Evolutionary conservation across 2,888 invertebrate species (phyloP).

Genomic region (Andrena dorsata): DNA sequence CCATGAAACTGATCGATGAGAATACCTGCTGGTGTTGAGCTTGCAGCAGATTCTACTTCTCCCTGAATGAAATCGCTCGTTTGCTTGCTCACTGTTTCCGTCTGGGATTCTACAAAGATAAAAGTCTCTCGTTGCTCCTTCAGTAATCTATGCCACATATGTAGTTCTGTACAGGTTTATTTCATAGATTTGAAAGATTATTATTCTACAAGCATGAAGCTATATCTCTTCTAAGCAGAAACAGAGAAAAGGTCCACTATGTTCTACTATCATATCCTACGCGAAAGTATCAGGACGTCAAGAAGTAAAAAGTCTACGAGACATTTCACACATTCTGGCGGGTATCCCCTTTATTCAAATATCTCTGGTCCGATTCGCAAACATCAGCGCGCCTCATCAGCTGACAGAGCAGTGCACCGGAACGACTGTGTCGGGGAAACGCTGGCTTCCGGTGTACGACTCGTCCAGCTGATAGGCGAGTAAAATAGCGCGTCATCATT

Average conservation of each 20-base stretch:
- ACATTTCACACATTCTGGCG: neutral
- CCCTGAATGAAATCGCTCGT: slow-evolving; percentile 49
- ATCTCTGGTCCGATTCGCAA: neutral
- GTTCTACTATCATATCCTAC: no score
- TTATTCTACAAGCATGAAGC: neutral
- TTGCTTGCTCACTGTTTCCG: neutral
- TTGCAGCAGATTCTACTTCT: slow-evolving; percentile 28
- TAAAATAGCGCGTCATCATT: slow-evolving; percentile 77
- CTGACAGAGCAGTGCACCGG: slow-evolving; percentile 27
- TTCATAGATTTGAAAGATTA: no score
- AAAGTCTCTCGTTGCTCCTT: neutral
- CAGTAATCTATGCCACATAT: neutral
- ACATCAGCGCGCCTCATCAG: slow-evolving; percentile 12
- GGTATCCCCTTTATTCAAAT: slow-evolving; percentile 39
- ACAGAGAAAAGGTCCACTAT: no score
- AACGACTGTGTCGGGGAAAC: slow-evolving; percentile 39
- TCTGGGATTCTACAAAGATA: slow-evolving; percentile 33
- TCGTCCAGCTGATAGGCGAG: slow-evolving; percentile 80
- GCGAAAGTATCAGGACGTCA: slow-evolving; percentile 1
- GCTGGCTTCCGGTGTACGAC: slow-evolving; percentile 75
- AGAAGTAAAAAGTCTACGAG: slow-evolving; percentile 27
- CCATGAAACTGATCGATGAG: neutral
- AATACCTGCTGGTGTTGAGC: slow-evolving; percentile 30
- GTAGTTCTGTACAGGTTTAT: neutral
- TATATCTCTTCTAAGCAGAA: neutral